These are phyloP conservation scores for Alaudala cheleensis DNA, from an alignment of 2,113 vertebrate species.

Conservation along the genomic window DNA sequence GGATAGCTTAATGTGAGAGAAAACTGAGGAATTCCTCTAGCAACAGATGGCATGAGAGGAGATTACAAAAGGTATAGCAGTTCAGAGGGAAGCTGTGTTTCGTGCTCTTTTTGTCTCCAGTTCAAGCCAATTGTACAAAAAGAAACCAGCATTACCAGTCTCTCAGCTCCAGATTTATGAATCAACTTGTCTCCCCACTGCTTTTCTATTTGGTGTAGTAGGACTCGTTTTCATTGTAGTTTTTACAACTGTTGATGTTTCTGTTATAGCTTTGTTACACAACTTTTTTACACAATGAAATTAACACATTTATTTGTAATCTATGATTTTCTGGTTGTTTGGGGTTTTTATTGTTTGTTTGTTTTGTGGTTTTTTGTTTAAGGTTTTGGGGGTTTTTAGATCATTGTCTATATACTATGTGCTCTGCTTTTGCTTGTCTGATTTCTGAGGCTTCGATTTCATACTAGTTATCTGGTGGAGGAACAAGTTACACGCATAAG, in stretches of 20 bases:
- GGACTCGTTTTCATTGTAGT: accelerated
- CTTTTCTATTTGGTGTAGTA: not conserved
- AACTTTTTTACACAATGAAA: not conserved
- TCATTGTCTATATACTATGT: not conserved
- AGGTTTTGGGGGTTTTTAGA: accelerated
- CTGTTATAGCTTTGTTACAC: not conserved
- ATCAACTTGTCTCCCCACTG: not conserved
- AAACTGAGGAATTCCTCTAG: slow-evolving; percentile 27
- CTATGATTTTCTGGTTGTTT: not conserved
- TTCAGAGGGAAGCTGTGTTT: not conserved
- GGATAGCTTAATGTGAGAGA: not conserved
- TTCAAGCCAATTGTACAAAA: not conserved
- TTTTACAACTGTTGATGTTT: not conserved
- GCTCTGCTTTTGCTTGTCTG: not conserved
- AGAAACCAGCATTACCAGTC: not conserved
- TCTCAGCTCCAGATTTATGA: not conserved
- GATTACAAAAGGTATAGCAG: slow-evolving; percentile 17
- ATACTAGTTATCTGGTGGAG: not conserved
- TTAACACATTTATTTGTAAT: not conserved
- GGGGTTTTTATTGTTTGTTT: accelerated
- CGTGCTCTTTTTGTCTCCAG: not conserved
- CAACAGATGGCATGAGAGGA: slow-evolving; percentile 30
- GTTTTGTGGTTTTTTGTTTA: not conserved
- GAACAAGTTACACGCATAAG: not conserved
- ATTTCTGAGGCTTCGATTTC: not conserved